Evolutionary conservation across 2,797 vertebrate species (phyloP), one percentile per base, ranked within the genome.

Genomic region (Hypotaenidia okinawae): DNA sequence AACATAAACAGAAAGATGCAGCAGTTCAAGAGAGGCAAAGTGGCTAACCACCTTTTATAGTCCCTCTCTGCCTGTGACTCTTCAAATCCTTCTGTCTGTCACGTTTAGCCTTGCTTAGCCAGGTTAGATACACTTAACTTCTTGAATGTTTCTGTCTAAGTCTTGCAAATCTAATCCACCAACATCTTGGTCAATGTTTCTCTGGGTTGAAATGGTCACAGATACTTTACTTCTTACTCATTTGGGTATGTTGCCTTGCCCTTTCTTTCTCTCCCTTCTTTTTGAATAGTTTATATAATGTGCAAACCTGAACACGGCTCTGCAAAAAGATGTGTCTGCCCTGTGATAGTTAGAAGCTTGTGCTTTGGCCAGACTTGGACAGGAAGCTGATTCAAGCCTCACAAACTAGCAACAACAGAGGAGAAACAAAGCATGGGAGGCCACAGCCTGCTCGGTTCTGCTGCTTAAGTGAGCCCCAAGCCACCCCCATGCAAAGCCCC

Each of bases 341-440:
- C 54, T 21, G 69, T 16, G 62, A 1, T 2, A 8, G 4, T 2
- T 2, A 23, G 15, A 19, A 12, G 18, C 25, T 39, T 8, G 17
- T 14, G 21, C 55, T 70, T 64, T 39, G 52, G 59, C 64, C 64
- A 67, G 18, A 18, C 45, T 8, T 16, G 21, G 23, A 3, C 0
- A 2, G 17, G 23, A 30, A 25, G 23, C 25, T 1, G 10, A 9
- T 47, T 62, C 41, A 23, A 28, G n/a, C 35, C 24, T 54, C 35
- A 25, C 35, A 3, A 52, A 24, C 16, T 4, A 54, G 23, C 30
- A 54, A 23, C 7, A 54, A 10, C 14, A 33, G 28, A 16, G 7
- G 24, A 58, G 68, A 49, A 76, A 24, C 33, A 43, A 37, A 21
- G 11, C 25, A 39, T 43, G 45, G 13, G 22, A 13, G 0, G 1